Evolutionary conservation across 2,797 vertebrate genomes (phyloP).

Genomic region (Spheniscus humboldti): DNA sequence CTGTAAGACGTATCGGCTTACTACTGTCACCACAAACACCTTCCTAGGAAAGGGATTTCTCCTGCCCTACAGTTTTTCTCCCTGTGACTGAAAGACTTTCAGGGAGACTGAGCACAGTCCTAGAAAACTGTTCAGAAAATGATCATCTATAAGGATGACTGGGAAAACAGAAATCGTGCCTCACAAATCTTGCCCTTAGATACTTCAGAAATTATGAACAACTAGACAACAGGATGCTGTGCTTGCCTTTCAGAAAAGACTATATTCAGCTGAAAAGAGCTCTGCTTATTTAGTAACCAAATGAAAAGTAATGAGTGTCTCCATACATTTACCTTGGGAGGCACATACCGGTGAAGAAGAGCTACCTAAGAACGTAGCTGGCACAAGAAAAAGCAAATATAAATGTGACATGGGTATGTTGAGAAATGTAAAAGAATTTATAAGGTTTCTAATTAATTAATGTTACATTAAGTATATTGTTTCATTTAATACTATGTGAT

Average conservation of each 20-base stretch:
- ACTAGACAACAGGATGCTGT: not conserved
- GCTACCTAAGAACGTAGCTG: not conserved
- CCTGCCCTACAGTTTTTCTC: not conserved
- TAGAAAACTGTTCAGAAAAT: not conserved
- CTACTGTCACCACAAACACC: not conserved
- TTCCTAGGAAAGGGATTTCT: not conserved
- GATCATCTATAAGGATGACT: not conserved
- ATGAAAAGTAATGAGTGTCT: not conserved
- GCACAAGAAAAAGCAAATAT: not conserved
- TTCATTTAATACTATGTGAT: not conserved
- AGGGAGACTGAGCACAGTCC: not conserved
- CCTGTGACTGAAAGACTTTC: not conserved
- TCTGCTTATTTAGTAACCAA: not conserved
- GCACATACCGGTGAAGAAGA: not conserved
- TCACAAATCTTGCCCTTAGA: not conserved
- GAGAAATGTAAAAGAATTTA: not conserved
- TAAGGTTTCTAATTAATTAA: not conserved
- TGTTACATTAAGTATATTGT: not conserved
- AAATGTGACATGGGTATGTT: not conserved
- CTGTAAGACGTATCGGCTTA: not conserved
- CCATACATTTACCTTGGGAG: not conserved
- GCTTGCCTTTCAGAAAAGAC: not conserved
- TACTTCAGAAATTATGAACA: not conserved
- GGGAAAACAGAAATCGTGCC: not conserved
- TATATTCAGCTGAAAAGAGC: not conserved